Conservation (phyloP, 2,888 invertebrate genomes). For the Cheilosia vernalis region DNA sequence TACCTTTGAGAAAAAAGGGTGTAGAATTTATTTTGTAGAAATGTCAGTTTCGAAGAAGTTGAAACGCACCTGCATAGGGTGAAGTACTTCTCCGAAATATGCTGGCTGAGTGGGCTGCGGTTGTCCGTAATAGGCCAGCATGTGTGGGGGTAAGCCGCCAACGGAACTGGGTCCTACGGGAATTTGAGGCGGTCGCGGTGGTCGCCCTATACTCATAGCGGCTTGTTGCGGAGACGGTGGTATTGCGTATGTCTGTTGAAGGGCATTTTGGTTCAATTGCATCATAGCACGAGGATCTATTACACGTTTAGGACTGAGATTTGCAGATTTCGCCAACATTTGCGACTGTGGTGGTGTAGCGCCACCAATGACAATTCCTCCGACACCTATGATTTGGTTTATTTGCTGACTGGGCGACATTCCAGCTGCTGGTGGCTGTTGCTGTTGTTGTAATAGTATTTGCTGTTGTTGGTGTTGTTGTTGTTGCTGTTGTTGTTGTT, state of each 20-base stretch:
- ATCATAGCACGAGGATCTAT: constrained; percentile 71
- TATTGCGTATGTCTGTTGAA: constrained; percentile 76
- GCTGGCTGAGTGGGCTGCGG: constrained; percentile 78
- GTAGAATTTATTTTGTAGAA: not conserved
- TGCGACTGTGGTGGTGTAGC: constrained; percentile 46
- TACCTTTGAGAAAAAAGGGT: constrained; percentile 67
- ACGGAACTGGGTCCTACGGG: constrained; percentile 70
- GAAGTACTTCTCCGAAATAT: constrained; percentile 82
- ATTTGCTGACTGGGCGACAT: constrained; percentile 60
- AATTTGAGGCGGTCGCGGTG: constrained; percentile 76
- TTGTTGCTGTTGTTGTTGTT: constrained; percentile 36
- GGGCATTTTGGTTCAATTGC: constrained; percentile 73
- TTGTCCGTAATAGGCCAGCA: constrained; percentile 82
- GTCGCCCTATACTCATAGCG: constrained; percentile 78
- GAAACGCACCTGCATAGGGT: constrained; percentile 81
- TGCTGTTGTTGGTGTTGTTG: constrained; percentile 70
- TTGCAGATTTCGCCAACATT: constrained; percentile 58
- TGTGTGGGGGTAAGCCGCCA: constrained; percentile 77
- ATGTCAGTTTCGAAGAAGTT: not conserved
- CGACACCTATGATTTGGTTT: constrained; percentile 68
- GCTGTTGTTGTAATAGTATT: constrained; percentile 70
- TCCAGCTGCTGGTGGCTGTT: constrained; percentile 71
- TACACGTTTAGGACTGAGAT: constrained; percentile 70
- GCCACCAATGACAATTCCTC: constrained; percentile 67
- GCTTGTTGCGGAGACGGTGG: constrained; percentile 78